These are phyloP conservation scores for Urocolius indicus DNA, from an alignment of 2,113 vertebrate species.

Conservation along the genomic window DNA sequence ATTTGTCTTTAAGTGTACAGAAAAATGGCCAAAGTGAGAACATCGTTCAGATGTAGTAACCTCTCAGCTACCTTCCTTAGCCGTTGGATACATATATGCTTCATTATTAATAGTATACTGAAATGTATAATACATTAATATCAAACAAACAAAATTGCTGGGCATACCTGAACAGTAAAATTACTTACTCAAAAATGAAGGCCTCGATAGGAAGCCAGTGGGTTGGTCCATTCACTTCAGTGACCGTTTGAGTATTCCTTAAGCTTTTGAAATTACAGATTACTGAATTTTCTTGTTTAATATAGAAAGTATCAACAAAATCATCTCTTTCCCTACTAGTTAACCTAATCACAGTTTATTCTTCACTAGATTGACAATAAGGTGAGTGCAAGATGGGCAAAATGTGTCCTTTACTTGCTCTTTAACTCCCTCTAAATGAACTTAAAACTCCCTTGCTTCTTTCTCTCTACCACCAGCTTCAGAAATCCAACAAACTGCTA, in stretches of 20 bases:
- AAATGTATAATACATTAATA: neutral
- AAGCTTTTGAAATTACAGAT: neutral
- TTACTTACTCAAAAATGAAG: neutral
- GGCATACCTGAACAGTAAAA: neutral
- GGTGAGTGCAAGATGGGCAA: neutral
- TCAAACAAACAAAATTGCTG: neutral
- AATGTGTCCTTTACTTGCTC: accelerated
- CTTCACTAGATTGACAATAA: neutral
- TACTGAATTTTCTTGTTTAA: neutral
- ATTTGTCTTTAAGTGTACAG: neutral
- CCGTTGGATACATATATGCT: neutral
- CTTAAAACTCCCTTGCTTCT: neutral
- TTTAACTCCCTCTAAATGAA: neutral
- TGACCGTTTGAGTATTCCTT: neutral
- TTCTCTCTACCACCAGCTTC: neutral
- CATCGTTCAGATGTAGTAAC: neutral
- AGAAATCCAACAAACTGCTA: neutral
- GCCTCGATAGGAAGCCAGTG: neutral
- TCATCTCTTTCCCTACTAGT: neutral
- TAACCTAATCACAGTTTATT: neutral
- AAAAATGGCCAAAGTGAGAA: neutral
- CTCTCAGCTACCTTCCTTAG: neutral
- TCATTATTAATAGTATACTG: neutral
- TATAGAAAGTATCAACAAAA: neutral
- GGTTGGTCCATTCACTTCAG: neutral